Conservation (phyloP, 2,888 invertebrate species). For the Xestia sexstrigata region DNA sequence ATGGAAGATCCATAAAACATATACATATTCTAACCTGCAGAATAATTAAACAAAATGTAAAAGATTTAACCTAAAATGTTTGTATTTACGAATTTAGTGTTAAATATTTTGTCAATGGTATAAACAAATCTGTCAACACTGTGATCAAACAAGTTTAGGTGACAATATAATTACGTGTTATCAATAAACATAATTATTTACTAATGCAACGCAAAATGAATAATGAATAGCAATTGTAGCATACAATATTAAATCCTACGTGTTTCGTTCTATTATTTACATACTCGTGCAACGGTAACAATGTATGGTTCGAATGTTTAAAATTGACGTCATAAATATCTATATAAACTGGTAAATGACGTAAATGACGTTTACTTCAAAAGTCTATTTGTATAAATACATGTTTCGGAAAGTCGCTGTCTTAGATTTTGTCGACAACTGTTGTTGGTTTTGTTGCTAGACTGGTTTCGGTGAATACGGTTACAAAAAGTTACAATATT, state of each 20-base stretch:
- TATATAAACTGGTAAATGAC: no score
- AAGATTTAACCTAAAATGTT: neutral
- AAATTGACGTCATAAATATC: neutral
- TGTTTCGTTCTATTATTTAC: constrained; percentile 4
- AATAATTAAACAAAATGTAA: neutral
- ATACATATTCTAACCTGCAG: neutral
- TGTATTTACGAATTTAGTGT: neutral
- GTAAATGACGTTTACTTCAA: neutral
- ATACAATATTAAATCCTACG: neutral
- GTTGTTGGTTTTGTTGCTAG: no score
- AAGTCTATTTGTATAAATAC: neutral
- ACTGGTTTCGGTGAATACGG: no score
- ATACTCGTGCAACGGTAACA: no score
- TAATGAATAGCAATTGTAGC: constrained; percentile 46
- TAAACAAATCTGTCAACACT: constrained; percentile 17
- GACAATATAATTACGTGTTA: constrained; percentile 21
- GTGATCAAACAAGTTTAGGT: constrained; percentile 22
- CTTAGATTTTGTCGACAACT: neutral
- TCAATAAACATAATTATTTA: constrained; percentile 44
- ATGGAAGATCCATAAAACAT: no score
- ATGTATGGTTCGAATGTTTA: neutral
- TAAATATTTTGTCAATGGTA: constrained; percentile 1
- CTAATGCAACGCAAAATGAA: constrained; percentile 20
- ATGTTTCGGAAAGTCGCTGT: neutral
- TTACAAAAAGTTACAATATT: neutral